These are phyloP conservation scores for Butorides virescens DNA, from an alignment of 2,113 vertebrate genomes.

Conservation along the genomic window DNA sequence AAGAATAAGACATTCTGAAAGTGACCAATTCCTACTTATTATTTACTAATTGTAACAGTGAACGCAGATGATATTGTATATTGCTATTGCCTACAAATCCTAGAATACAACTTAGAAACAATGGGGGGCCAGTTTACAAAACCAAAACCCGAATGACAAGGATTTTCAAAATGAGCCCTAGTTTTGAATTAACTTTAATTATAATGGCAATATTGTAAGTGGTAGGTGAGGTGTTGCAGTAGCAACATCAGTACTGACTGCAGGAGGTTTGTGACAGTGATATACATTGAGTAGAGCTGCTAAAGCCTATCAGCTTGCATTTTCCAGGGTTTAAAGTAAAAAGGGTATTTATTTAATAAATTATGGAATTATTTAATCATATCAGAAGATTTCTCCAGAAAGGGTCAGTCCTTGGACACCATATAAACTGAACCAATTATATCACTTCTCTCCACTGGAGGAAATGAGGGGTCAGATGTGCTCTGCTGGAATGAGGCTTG, in stretches of 20 bases:
- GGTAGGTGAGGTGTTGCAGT: background rate
- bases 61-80: background rate
- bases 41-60: background rate
- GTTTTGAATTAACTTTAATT: background rate
- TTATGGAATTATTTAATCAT: background rate
- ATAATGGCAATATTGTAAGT: background rate
- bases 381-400: background rate
- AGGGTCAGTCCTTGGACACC: background rate
- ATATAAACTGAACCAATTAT: background rate
- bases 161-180: background rate
- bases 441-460: background rate
- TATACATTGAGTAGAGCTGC: background rate
- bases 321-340: background rate
- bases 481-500: background rate
- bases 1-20: background rate
- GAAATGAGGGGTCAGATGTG: background rate
- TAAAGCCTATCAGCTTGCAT: background rate
- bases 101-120: background rate
- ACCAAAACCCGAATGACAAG: constrained; percentile 7
- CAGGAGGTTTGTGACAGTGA: background rate
- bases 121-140: background rate
- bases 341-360: background rate
- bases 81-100: background rate
- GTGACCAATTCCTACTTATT: background rate
- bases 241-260: background rate